Evolutionary conservation across 2,797 vertebrate species (phyloP), one percentile per base, ranked within the genome.

Genomic region (Eleutherodactylus coqui): DNA sequence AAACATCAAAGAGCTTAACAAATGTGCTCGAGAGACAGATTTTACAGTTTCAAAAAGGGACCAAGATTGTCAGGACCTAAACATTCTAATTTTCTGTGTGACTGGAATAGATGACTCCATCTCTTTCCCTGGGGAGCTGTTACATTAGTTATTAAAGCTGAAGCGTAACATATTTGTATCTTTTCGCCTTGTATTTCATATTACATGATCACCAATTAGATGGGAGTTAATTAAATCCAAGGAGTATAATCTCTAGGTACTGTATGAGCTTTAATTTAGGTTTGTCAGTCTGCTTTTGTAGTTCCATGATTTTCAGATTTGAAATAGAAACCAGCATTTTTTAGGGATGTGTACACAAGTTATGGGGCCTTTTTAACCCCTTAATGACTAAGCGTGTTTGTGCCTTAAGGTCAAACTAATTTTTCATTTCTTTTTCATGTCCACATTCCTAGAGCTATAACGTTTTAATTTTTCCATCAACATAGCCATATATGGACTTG

Each of bases 1-100:
- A 82, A n/a, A 49, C 60, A 82, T 82, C 47, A 83, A 83, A 83
- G 49, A 47, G 16, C 32, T 51, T 49, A 34, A 51, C 69, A 81
- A n/a, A 64, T 81, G 21, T 34, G 21, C 62, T 81, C 43, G 6
- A 69, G 60, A 67, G 78, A 67, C 60, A 47, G 60, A 64, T 32
- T 47, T 80, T 24, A 32, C 27, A 67, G 43, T 67, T 64, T 47
- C 43, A 47, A 62, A 29, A 67, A 80, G 60, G 6, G 60, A 43
- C 60, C 43, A 29, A 14, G 62, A 81, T n/a, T 81, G 79, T 47
- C 79, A 81, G 32, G 27, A 51, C 27, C 34, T 34, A 81, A 69
- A 81, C 43, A 51, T 41, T 24, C 64, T 76, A 21, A 69, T 69
- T 49, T 69, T 49, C 17, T 14, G 17, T 69, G 29, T 34, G 60